Percentiles rank a stretch among this genome's conserved stretches.
These are phyloP conservation scores for Sphyrna mokarran DNA, from an alignment of 2,113 vertebrate genomes.

Conservation along the genomic window DNA sequence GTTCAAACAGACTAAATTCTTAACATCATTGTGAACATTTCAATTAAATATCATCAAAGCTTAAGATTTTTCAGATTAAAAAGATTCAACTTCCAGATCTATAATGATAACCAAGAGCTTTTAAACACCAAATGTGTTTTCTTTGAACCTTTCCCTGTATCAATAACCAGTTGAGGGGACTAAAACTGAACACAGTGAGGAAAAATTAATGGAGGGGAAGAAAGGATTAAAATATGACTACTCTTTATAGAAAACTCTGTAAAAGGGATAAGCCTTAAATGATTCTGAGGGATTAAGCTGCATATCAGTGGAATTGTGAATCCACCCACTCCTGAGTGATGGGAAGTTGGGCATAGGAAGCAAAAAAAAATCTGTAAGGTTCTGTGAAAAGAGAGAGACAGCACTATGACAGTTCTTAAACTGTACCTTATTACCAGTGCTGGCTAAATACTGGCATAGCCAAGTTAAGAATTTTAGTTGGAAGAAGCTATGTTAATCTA, in stretches of 20 bases:
- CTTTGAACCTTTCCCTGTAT: not conserved
- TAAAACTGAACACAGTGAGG: not conserved
- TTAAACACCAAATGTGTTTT: not conserved
- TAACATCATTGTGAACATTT: too few relatives aligned
- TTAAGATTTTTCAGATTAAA: not conserved
- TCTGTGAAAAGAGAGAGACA: not conserved
- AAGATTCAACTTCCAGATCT: not conserved
- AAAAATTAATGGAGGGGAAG: too few relatives aligned
- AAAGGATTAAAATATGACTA: not conserved
- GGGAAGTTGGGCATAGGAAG: not conserved
- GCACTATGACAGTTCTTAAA: not conserved
- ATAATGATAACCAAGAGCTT: not conserved
- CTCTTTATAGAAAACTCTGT: not conserved
- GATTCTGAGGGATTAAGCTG: not conserved
- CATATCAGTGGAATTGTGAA: not conserved
- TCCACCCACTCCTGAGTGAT: not conserved
- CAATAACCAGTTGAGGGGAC: not conserved
- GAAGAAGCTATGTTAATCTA: not conserved
- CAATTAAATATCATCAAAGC: too few relatives aligned
- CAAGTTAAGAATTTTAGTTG: not conserved
- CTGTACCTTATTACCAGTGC: not conserved
- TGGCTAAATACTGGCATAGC: not conserved
- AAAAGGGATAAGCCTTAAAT: not conserved
- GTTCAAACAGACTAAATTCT: too few relatives aligned
- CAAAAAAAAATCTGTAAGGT: not conserved